Evolutionary conservation across 2,113 vertebrate species (phyloP), one percentile per base, ranked within the genome.

Genomic region (Halcyon senegalensis): DNA sequence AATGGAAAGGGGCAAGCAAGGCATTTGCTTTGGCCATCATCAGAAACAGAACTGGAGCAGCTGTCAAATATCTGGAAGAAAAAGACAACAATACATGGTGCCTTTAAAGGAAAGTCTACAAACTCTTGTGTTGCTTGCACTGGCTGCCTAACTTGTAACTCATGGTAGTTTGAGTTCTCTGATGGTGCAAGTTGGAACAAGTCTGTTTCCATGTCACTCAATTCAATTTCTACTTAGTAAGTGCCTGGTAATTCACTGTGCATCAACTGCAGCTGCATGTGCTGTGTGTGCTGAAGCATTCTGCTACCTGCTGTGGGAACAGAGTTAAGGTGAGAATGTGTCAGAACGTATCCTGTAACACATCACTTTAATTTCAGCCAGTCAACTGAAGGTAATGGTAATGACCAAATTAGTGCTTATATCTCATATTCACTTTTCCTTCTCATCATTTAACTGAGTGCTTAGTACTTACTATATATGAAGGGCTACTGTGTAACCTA

Each of bases 291-390:
- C 51, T 72, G 67, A 83, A 73, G 21, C 44, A 43, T 56, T 94
- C 62, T 80, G 59, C 44, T 86, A 1, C 18, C 48, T 69, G 62
- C 68, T 80, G 41, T 73, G 67, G 77, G 74, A 95, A 95, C 48
- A 73, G 24, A 72, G 56, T 41, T 69, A 69, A 73, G 33, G 55
- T 72, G 66, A 94, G 28, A 82, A 64, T 56, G 11, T 90, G 84
- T 60, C 80, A 89, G 48, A 86, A 75, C 56, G 83, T 35, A 48
- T 41, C 44, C 67, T 70, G 77, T 80, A 85, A 83, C 51, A 64
- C 76, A 80, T 82, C 33, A 25, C 33, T 88, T 90, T 82, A 76
- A 90, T 86, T 94, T 94, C 53, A 89, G 77, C 23, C 59, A 84
- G 60, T 46, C 90, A 78, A 67, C 56, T 85, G 67, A 92, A 79